A percentile compares a stretch with the other conserved stretches of the same genome.
Evolutionary conservation across 2,113 vertebrate species (phyloP).

Genomic region (Gasterosteus nipponicus): DNA sequence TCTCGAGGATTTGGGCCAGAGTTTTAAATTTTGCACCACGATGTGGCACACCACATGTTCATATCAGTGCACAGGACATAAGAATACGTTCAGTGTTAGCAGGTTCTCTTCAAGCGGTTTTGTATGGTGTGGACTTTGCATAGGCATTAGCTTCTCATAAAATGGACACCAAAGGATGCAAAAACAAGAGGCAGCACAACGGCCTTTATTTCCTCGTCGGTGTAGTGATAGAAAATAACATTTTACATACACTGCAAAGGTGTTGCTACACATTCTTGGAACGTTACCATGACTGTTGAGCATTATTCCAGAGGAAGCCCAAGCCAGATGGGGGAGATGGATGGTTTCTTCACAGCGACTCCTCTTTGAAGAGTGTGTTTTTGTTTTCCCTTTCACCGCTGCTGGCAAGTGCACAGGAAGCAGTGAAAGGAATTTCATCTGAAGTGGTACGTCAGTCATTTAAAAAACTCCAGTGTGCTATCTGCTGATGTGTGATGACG

Average conservation of each 20-base stretch:
- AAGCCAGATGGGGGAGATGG: background rate
- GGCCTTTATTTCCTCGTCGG: slow-evolving; percentile 42
- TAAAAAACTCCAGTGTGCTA: background rate
- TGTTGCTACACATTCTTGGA: slow-evolving; percentile 5
- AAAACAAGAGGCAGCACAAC: slow-evolving; percentile 42
- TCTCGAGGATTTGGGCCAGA: slow-evolving; percentile 31
- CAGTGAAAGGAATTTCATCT: slow-evolving; percentile 17
- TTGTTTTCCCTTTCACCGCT: background rate
- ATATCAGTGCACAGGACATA: slow-evolving; percentile 14
- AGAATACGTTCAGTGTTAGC: slow-evolving; percentile 6
- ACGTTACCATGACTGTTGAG: background rate
- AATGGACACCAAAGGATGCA: slow-evolving; percentile 24
- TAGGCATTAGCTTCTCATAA: slow-evolving; percentile 13
- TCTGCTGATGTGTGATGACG: slow-evolving; percentile 17
- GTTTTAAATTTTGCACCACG: slow-evolving; percentile 47
- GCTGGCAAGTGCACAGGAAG: slow-evolving; percentile 13
- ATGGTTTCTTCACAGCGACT: background rate
- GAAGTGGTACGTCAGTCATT: slow-evolving; percentile 26
- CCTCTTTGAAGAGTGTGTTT: slow-evolving; percentile 7
- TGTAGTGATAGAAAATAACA: slow-evolving; percentile 4
- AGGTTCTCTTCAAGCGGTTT: slow-evolving; percentile 13
- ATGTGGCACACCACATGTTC: slow-evolving; percentile 2
- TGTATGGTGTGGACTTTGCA: background rate
- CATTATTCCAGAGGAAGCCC: slow-evolving; percentile 8
- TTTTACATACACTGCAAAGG: background rate